Evolutionary conservation across 2,888 invertebrate species (phyloP), one percentile per base, ranked within the genome.

Genomic region (Athrips mouffetella): DNA sequence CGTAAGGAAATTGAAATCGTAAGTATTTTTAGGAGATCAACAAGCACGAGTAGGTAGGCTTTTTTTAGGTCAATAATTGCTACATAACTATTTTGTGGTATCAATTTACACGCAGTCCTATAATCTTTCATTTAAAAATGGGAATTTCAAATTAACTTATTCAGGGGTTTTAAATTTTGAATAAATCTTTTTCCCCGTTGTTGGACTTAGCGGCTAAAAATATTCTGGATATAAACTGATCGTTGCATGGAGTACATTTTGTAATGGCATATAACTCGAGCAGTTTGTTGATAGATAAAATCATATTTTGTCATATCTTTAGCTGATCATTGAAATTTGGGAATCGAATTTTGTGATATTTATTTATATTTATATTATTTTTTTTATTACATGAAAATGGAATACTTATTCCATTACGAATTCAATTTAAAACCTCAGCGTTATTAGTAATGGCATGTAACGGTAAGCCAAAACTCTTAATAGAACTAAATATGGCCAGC

Each of bases 381-480:
- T n/a, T n/a, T n/a, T n/a, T n/a, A n/a, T n/a, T 10, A 2, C 18
- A 25, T 3, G 3, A 13, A 47, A 54, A 50, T 0, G 47, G 47
- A 11, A 50, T 50, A 2, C 31, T 6, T 47, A 23, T 51, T 1
- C 54, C 54, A 3, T 54, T 15, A n/a, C n/a, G 16, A 11, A 58
- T 49, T 54, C 54, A 57, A 6, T 51, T 18, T 13, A 60, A 31
- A 6, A 57, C 37, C 1, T 27, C 29, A 1, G 11, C 1, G 45
- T 58, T 57, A 11, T 18, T 16, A 3, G 58, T 54, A 16, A 62
- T 51, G n/a, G n/a, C n/a, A n/a, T n/a, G n/a, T n/a, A n/a, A n/a
- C n/a, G 1, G 41, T 23, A 2, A 45, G 31, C 58, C 59, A 60
- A 31, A 48, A 53, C 16, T 55, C 25, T 47, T 57, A 59, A 50